These are phyloP conservation scores for Phrynocephalus forsythii DNA, from an alignment of 2,797 vertebrate species.

Conservation along the genomic window DNA sequence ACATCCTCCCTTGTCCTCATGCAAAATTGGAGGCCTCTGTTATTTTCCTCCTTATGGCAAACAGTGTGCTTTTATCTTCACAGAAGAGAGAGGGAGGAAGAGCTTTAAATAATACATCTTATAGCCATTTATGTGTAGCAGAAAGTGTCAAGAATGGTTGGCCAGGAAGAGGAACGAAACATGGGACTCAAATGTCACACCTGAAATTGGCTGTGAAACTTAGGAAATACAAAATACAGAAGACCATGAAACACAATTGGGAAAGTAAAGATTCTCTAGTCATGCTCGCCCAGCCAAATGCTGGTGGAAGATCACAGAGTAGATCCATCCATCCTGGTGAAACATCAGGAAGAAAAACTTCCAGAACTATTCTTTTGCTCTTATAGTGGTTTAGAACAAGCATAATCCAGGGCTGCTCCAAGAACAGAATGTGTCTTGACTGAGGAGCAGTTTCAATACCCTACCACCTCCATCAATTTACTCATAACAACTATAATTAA, in stretches of 20 bases:
- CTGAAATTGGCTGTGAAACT: conserved; percentile 57
- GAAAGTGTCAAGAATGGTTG: conserved; percentile 51
- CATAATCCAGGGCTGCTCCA: conserved; percentile 23
- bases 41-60: conserved; percentile 46
- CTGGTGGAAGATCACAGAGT: not conserved
- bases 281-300: not conserved
- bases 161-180: conserved; percentile 46
- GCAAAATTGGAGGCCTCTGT: conserved; percentile 40
- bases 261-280: not conserved
- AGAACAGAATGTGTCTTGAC: not conserved
- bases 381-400: conserved; percentile 49
- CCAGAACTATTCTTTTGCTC: not conserved
- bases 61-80: conserved; percentile 55
- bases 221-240: conserved; percentile 9
- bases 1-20: conserved; percentile 60
- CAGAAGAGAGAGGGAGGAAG: conserved; percentile 35
- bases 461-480: not conserved
- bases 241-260: not conserved
- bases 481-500: not conserved
- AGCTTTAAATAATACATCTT: conserved; percentile 69
- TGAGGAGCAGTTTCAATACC: not conserved
- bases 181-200: conserved; percentile 53
- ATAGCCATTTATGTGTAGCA: conserved; percentile 39
- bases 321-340: not conserved
- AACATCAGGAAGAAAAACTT: no score